Percentiles rank a stretch among this genome's conserved stretches.
Conservation (phyloP, 2,113 vertebrate genomes). For the Ceratotherium simum region DNA sequence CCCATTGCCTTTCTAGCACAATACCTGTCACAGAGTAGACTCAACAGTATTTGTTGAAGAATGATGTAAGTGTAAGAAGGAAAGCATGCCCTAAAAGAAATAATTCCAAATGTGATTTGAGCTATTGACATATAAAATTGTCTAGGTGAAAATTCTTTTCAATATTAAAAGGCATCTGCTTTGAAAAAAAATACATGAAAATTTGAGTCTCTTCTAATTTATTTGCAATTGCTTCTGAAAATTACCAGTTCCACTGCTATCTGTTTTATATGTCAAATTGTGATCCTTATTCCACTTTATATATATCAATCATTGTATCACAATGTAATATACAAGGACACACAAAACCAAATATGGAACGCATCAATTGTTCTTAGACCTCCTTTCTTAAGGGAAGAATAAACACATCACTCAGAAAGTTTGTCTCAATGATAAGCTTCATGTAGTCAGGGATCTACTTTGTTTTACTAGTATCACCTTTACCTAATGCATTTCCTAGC, state of each 20-base stretch:
- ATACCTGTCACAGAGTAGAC: background rate
- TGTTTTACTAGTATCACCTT: background rate
- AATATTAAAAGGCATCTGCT: background rate
- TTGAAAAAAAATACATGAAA: background rate
- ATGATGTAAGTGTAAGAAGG: background rate
- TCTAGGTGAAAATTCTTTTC: background rate
- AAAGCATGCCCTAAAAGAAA: background rate
- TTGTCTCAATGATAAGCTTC: background rate
- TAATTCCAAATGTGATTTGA: background rate
- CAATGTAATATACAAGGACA: background rate
- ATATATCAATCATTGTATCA: background rate
- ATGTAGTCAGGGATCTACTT: background rate
- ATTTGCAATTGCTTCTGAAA: constrained; percentile 43
- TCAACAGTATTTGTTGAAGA: background rate
- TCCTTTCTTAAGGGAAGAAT: background rate
- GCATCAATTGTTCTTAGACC: background rate
- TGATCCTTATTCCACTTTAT: background rate
- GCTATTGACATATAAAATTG: background rate
- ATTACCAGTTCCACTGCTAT: background rate
- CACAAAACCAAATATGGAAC: background rate
- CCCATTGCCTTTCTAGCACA: background rate
- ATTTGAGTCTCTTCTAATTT: constrained; percentile 4
- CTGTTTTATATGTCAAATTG: background rate
- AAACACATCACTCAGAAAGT: background rate
- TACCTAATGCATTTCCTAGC: background rate